Evolutionary conservation across 2,113 vertebrate genomes (phyloP).

Genomic region (Prunella fulvescens): DNA sequence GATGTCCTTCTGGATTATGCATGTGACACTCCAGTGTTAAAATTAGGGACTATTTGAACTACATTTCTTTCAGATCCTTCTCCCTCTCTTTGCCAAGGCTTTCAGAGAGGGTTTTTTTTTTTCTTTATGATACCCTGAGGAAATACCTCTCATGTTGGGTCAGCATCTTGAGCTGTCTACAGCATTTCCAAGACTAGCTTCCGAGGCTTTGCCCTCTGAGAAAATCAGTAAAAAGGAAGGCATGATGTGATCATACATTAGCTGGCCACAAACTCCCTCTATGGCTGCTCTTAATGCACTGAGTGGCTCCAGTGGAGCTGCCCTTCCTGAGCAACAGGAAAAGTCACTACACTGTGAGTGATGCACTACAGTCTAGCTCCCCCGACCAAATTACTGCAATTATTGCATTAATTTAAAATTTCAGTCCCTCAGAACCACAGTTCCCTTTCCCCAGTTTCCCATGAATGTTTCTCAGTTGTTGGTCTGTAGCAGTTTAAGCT

Average conservation of each 20-base stretch:
- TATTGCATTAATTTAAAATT: neutral
- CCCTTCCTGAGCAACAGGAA: neutral
- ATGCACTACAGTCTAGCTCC: neutral
- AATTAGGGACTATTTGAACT: neutral
- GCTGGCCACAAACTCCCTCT: neutral
- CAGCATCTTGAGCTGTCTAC: slow-evolving; percentile 50
- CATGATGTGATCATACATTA: neutral
- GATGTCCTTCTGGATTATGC: slow-evolving; percentile 3
- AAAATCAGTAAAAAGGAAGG: neutral
- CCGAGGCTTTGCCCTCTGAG: slow-evolving; percentile 6
- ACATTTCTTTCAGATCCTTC: slow-evolving; percentile 3
- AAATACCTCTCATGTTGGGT: slow-evolving; percentile 41
- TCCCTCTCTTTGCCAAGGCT: neutral
- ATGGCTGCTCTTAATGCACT: neutral
- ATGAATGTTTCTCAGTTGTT: neutral
- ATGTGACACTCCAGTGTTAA: slow-evolving; percentile 1
- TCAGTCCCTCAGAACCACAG: neutral
- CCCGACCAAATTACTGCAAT: neutral
- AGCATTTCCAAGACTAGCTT: slow-evolving; percentile 16
- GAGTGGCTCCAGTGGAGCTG: neutral
- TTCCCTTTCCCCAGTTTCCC: neutral
- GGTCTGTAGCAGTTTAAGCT: neutral
- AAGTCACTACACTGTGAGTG: neutral
- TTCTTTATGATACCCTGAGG: slow-evolving; percentile 1
- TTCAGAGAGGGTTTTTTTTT: neutral